phyloP scores from a whole-genome alignment of 2,113 vertebrate species.

The Chelonoidis abingdonii region DNA sequence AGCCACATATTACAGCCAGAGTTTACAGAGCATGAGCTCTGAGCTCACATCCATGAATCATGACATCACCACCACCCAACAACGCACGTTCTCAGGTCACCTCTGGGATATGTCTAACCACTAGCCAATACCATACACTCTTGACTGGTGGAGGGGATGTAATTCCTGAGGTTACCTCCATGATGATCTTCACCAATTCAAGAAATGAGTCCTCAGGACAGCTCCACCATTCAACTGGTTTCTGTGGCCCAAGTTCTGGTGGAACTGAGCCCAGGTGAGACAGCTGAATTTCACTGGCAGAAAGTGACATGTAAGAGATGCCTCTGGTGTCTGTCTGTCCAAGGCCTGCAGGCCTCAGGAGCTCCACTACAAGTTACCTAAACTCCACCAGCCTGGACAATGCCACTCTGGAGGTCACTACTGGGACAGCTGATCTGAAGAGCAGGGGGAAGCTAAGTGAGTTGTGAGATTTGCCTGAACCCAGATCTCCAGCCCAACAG shows the following conservation, averaged over 20 bases:
- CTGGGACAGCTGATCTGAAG: background rate
- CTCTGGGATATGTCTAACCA: background rate
- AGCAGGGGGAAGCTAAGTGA: background rate
- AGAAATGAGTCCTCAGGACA: background rate
- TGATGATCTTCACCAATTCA: accelerated
- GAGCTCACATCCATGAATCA: background rate
- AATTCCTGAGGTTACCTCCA: background rate
- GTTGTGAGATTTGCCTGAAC: background rate
- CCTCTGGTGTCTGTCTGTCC: background rate
- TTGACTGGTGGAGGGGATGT: background rate
- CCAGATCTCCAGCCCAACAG: background rate
- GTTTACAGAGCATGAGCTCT: background rate
- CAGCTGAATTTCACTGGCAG: background rate
- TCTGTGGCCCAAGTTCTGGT: accelerated
- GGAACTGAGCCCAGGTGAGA: accelerated
- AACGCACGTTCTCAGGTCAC: background rate
- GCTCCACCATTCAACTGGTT: background rate
- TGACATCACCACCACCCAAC: background rate
- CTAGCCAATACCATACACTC: background rate
- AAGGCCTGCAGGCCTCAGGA: background rate
- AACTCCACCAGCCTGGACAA: background rate
- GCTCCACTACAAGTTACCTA: background rate
- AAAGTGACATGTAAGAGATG: background rate
- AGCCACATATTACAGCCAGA: background rate
- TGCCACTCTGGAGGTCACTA: background rate